A percentile compares a stretch with the other conserved stretches of the same genome.
These are phyloP conservation scores for Podarcis raffonei DNA, from an alignment of 2,113 vertebrate genomes.

Conservation along the genomic window DNA sequence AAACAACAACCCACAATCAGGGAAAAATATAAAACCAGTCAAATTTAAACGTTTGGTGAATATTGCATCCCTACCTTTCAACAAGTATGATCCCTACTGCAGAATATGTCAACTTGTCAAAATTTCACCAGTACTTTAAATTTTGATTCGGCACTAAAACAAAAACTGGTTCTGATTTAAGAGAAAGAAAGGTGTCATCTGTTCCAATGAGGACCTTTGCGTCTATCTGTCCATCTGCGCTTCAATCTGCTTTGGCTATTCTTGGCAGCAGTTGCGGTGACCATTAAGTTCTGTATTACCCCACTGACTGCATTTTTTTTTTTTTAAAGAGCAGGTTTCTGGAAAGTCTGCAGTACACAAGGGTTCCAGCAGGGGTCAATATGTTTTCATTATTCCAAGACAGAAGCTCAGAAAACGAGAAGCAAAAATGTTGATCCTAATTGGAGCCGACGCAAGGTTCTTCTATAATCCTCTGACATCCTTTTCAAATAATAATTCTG, in stretches of 20 bases:
- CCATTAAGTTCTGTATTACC: neutral
- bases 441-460: conserved; percentile 79
- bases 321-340: neutral
- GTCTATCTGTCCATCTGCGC: neutral
- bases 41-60: neutral
- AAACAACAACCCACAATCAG: neutral
- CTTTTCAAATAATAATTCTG: conserved; percentile 79
- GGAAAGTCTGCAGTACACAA: conserved; percentile 44
- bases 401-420: conserved; percentile 42
- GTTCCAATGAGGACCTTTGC: neutral
- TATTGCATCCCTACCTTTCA: neutral
- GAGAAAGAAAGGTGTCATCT: neutral
- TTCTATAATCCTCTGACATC: conserved; percentile 79
- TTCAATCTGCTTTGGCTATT: neutral
- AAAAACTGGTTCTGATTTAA: neutral
- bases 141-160: neutral
- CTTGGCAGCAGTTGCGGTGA: neutral
- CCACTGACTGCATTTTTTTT: neutral
- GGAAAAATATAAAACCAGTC: neutral
- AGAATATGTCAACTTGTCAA: neutral
- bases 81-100: neutral
- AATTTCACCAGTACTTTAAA: neutral
- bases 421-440: conserved; percentile 76
- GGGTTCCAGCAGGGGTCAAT: conserved; percentile 77
- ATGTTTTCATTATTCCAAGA: conserved; percentile 68